A percentile compares a stretch with the other conserved stretches of the same genome.
Conservation (phyloP, 2,797 vertebrate species). For the Gymnoscopelus braueri region DNA sequence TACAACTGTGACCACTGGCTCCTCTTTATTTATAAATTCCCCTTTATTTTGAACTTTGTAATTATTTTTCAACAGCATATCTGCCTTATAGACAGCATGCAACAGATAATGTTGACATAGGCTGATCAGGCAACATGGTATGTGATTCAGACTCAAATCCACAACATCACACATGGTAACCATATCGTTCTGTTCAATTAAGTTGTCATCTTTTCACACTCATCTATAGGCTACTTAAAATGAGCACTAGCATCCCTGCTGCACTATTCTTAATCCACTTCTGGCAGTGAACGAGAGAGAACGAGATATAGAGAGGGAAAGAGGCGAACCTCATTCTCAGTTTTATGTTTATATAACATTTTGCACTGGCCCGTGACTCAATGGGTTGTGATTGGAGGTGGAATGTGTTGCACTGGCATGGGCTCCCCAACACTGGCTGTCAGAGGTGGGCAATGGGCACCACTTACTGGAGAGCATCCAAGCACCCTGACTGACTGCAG, state of each 20-base stretch:
- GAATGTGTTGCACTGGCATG: constrained; percentile 59
- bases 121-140: constrained; percentile 35
- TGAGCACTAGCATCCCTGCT: constrained; percentile 63
- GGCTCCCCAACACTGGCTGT: constrained; percentile 25
- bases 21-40: constrained; percentile 29
- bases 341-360: constrained; percentile 79
- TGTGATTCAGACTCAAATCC: constrained; percentile 57
- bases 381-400: constrained; percentile 68
- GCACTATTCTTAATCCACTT: constrained; percentile 75
- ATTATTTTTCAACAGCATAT: neutral
- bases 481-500: constrained; percentile 42
- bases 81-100: constrained; percentile 47
- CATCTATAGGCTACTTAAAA: constrained; percentile 68
- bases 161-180: constrained; percentile 28
- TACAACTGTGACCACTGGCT: constrained; percentile 28
- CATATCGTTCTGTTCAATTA: constrained; percentile 50
- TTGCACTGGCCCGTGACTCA: constrained; percentile 71
- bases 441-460: constrained; percentile 41
- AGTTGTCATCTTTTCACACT: constrained; percentile 71
- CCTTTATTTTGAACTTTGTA: neutral
- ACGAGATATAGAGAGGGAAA: constrained; percentile 7
- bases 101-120: constrained; percentile 41
- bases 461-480: constrained; percentile 61
- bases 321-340: constrained; percentile 66
- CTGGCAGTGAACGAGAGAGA: constrained; percentile 2